These are phyloP conservation scores for Paramormyrops hopkinsi DNA, from an alignment of 2,797 vertebrate species.

Conservation along the genomic window DNA sequence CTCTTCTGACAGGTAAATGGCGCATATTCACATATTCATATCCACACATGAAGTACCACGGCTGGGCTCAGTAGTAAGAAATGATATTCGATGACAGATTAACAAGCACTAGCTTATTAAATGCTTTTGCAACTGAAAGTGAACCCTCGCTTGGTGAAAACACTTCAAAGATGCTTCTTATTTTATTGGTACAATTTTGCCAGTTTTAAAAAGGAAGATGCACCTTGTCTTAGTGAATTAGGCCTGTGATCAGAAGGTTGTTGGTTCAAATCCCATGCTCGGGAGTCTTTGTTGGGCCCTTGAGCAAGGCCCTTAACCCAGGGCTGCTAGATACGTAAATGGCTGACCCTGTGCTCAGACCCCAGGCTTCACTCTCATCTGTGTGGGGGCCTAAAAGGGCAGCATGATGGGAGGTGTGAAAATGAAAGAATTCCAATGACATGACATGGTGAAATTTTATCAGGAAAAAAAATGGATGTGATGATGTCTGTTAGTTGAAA, in stretches of 20 bases:
- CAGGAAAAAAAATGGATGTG: not conserved
- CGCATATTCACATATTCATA: not conserved
- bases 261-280: not conserved
- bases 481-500: not conserved
- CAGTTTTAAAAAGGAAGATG: not conserved
- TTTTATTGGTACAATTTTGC: not conserved
- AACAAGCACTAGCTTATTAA: not conserved
- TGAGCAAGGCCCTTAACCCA: not conserved
- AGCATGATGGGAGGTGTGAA: not conserved
- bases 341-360: not conserved
- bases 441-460: not conserved
- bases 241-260: not conserved
- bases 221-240: not conserved
- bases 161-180: not conserved
- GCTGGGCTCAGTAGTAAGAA: not conserved
- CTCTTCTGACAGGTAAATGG: not conserved
- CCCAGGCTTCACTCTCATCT: not conserved
- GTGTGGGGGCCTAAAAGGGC: not conserved
- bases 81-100: not conserved
- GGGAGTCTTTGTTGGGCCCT: not conserved
- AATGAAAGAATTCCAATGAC: not conserved
- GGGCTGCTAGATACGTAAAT: not conserved
- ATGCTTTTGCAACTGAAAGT: not conserved
- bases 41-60: not conserved
- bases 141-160: not conserved